Conservation (phyloP, 2,113 vertebrate species). For the Camelus bactrianus region DNA sequence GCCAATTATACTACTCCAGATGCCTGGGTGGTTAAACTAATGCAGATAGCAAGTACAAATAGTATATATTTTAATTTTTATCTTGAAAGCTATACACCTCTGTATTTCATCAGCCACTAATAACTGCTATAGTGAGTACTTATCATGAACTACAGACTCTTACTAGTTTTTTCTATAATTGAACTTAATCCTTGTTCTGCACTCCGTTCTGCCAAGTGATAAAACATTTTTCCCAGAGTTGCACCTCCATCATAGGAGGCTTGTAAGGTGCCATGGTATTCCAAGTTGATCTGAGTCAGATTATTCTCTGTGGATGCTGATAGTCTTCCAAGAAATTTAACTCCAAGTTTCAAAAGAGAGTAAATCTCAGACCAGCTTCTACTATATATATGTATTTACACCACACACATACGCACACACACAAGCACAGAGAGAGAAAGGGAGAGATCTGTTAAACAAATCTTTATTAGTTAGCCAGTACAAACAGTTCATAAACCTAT, state of each 20-base stretch:
- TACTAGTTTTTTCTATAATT: not conserved
- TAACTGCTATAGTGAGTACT: not conserved
- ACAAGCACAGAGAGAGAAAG: not conserved
- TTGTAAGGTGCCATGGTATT: not conserved
- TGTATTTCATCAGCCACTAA: not conserved
- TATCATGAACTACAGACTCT: not conserved
- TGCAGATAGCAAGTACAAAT: not conserved
- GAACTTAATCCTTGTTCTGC: constrained; percentile 50
- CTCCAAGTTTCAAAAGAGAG: not conserved
- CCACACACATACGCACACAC: not conserved
- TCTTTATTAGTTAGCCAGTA: not conserved
- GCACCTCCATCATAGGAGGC: not conserved
- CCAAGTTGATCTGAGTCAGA: not conserved
- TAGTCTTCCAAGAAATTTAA: constrained; percentile 24
- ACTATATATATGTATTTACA: not conserved
- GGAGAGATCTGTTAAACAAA: not conserved
- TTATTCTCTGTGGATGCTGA: not conserved
- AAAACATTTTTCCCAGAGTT: not conserved
- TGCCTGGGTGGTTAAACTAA: not conserved
- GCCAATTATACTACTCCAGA: not conserved
- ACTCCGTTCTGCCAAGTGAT: not conserved
- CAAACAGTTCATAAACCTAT: not conserved
- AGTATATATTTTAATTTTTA: constrained; percentile 18
- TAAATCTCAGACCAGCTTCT: not conserved
- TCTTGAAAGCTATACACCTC: not conserved